These are phyloP conservation scores for Procambarus virginalis DNA, from an alignment of 1,140 invertebrate species.

Conservation along the genomic window DNA sequence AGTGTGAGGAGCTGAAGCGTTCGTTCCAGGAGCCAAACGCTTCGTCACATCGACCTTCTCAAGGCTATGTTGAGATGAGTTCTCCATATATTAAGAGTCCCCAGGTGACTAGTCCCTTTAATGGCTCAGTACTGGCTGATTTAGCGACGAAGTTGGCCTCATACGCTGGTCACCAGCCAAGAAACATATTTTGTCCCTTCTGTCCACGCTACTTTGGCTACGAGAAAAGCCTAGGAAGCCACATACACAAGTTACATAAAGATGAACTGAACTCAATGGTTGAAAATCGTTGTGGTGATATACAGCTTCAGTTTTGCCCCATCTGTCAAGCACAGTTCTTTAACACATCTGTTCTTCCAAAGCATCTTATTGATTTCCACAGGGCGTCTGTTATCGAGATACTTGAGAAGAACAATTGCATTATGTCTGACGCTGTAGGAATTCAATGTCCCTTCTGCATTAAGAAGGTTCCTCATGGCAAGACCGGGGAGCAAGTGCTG, in stretches of 20 bases:
- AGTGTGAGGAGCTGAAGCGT: slow-evolving; percentile 51
- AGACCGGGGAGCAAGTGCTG: slow-evolving; percentile 64
- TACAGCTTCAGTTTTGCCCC: slow-evolving; percentile 64
- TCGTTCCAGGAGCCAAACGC: slow-evolving; percentile 58
- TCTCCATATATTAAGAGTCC: slow-evolving; percentile 65
- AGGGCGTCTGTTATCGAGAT: slow-evolving; percentile 64
- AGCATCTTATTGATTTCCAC: slow-evolving; percentile 68
- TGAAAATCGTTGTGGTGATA: slow-evolving; percentile 30
- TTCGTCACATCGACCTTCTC: slow-evolving; percentile 33
- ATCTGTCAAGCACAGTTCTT: slow-evolving; percentile 68
- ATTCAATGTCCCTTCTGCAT: slow-evolving; percentile 69
- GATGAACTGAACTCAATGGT: slow-evolving; percentile 64
- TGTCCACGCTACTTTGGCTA: slow-evolving; percentile 67
- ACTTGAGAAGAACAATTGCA: slow-evolving; percentile 60
- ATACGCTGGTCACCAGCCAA: slow-evolving; percentile 67
- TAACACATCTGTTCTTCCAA: slow-evolving; percentile 64
- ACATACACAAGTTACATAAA: slow-evolving; percentile 64
- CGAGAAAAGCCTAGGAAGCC: slow-evolving; percentile 61
- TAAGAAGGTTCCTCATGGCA: slow-evolving; percentile 63
- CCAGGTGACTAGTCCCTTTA: slow-evolving; percentile 55
- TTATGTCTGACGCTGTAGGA: slow-evolving; percentile 48
- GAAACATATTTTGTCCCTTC: slow-evolving; percentile 68
- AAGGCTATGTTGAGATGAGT: slow-evolving; percentile 68
- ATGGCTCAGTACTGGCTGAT: slow-evolving; percentile 61
- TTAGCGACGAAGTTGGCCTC: slow-evolving; percentile 62